Conservation (phyloP, 2,113 vertebrate species). For the Rostratula benghalensis region DNA sequence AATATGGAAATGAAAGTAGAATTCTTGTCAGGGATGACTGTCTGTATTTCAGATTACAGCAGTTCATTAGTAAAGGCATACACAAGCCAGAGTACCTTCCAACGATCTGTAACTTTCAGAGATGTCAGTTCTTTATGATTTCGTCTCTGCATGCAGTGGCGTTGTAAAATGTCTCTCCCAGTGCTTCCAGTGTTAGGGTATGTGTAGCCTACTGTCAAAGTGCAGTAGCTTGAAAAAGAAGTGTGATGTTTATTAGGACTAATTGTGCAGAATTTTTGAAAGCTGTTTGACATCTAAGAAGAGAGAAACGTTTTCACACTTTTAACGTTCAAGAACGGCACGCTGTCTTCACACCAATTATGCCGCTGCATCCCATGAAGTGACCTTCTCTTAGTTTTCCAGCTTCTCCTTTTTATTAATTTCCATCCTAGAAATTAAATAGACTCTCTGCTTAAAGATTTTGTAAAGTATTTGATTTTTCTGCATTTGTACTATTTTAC, state of each 20-base stretch:
- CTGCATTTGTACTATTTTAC: not conserved
- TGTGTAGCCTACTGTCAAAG: not conserved
- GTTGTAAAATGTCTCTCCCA: not conserved
- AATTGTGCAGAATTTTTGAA: constrained; percentile 54
- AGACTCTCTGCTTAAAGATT: not conserved
- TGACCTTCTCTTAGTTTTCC: constrained; percentile 69
- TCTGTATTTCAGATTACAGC: not conserved
- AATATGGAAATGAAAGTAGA: not conserved
- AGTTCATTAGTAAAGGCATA: not conserved
- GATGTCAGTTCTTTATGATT: not conserved
- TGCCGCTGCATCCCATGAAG: constrained; percentile 68
- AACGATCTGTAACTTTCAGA: not conserved
- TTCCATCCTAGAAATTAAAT: not conserved
- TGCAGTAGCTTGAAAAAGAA: constrained; percentile 35
- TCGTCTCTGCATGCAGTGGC: not conserved
- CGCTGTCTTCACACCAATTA: constrained; percentile 78
- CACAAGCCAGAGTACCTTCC: not conserved
- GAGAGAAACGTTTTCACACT: constrained; percentile 81
- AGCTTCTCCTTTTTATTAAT: constrained; percentile 80
- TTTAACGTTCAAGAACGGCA: constrained; percentile 72
- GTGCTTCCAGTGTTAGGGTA: not conserved
- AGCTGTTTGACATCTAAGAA: constrained; percentile 57
- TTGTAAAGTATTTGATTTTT: not conserved
- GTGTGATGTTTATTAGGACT: constrained; percentile 54
- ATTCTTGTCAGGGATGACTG: not conserved